Evolutionary conservation across 1,140 invertebrate genomes (phyloP), one percentile per base, ranked within the genome.

Genomic region (Drosophila bipectinata): DNA sequence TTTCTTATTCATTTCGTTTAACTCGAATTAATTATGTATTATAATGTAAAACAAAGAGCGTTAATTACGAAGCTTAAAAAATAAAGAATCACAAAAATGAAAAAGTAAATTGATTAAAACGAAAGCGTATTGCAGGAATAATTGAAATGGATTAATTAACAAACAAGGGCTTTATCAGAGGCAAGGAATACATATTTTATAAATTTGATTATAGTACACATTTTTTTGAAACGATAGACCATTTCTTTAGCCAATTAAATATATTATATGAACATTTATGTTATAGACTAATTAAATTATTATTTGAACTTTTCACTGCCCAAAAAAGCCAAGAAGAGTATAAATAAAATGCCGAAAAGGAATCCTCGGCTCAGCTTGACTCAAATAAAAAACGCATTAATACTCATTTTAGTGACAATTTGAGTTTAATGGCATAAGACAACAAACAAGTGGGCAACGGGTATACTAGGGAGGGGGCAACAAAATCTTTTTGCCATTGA

Each of bases 391-490:
- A 89, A 72, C 71, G 51, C 83, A 88, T 88, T 88, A 88, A 88
- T 88, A 88, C 79, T 88, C 78, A 88, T 88, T 88, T 87, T 73
- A 79, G 72, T 80, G 83, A 88, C 76, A 88, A 88, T 77, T 72
- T 73, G 79, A 79, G 69, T 77, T 88, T 88, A 83, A 88, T 83
- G 79, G 55, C 80, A 79, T 59, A 88, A 87, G 76, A 79, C 66
- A 77, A 72, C 55, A 34, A 59, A 34, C 21, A 44, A 28, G 18
- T 37, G 12, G 63, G 74, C 48, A 41, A 45, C 56, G 15, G 15
- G 15, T 15, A 15, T 15, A 15, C 15, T 15, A 1, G 15, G 15
- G 15, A 15, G 15, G 15, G 12, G 63, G 74, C 48, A 41, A 45
- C 56, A 74, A 77, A 87, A 79, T 87, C 55, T 76, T 76, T 87